Evolutionary conservation across 2,797 vertebrate species (phyloP).

Genomic region (Onychomys leucogaster): DNA sequence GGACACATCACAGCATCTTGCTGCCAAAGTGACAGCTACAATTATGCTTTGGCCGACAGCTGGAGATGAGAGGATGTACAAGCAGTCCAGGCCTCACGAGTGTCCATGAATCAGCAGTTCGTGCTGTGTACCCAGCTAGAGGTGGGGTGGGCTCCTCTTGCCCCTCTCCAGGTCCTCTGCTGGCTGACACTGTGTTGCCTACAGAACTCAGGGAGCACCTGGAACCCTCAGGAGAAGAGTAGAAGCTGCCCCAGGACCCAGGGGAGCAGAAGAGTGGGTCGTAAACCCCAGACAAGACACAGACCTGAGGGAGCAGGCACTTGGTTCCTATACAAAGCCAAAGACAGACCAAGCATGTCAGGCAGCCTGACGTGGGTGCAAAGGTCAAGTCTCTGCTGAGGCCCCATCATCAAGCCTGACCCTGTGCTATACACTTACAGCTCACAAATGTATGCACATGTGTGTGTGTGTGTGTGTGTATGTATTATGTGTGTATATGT

Average conservation of each 20-base stretch:
- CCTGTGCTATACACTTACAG: too few species aligned
- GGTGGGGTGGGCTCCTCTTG: neutral
- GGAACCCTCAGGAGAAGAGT: neutral
- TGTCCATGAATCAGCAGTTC: constrained; percentile 74
- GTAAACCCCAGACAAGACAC: neutral
- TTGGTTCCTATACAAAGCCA: neutral
- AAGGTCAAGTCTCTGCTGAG: neutral
- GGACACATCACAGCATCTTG: constrained; percentile 65
- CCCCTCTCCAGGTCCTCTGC: neutral
- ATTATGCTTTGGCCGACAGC: constrained; percentile 73
- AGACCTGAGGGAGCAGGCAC: neutral
- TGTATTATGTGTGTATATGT: too few species aligned
- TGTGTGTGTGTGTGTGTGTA: too few species aligned
- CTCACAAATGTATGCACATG: neutral
- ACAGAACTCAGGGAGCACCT: neutral
- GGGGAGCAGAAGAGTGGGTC: neutral
- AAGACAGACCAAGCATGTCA: neutral
- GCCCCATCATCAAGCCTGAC: neutral
- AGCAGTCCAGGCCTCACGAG: constrained; percentile 28
- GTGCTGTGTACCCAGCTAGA: neutral
- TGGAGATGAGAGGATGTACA: constrained; percentile 61
- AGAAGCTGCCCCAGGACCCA: neutral
- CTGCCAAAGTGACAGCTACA: constrained; percentile 79
- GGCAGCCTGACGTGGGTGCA: neutral
- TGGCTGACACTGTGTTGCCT: neutral